These are phyloP conservation scores for Leucophenga maculata DNA, from an alignment of 2,888 invertebrate genomes.

Conservation along the genomic window DNA sequence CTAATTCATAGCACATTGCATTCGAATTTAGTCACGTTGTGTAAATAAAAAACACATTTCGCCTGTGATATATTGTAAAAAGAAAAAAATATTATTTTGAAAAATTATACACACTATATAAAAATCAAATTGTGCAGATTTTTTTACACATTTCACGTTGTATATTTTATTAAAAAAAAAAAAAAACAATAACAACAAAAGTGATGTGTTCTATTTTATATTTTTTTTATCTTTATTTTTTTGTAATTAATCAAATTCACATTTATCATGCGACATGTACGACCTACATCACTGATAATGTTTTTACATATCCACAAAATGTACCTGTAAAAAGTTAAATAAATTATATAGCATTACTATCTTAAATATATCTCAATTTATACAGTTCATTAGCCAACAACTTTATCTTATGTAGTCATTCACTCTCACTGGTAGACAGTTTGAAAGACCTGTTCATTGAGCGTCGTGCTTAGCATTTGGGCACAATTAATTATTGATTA, in stretches of 20 bases:
- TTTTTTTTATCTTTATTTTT: too few relatives aligned
- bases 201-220: too few relatives aligned
- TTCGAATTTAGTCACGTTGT: constrained; percentile 63
- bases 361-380: background rate
- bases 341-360: too few relatives aligned
- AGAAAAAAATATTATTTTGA: constrained; percentile 32
- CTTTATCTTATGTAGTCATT: background rate
- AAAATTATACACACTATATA: constrained; percentile 48
- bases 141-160: too few relatives aligned
- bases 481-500: constrained; percentile 58
- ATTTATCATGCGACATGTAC: constrained; percentile 44
- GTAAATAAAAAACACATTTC: constrained; percentile 61
- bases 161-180: too few relatives aligned
- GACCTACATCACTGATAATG: background rate
- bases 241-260: background rate
- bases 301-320: background rate
- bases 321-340: too few relatives aligned
- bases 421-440: background rate
- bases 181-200: background rate
- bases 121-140: too few relatives aligned
- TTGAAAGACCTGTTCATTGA: constrained; percentile 30
- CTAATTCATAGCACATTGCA: constrained; percentile 38
- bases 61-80: constrained; percentile 13
- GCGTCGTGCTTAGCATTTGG: constrained; percentile 46
- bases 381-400: background rate